Evolutionary conservation across 2,113 vertebrate genomes (phyloP).

Genomic region (Spea multiplicata): DNA sequence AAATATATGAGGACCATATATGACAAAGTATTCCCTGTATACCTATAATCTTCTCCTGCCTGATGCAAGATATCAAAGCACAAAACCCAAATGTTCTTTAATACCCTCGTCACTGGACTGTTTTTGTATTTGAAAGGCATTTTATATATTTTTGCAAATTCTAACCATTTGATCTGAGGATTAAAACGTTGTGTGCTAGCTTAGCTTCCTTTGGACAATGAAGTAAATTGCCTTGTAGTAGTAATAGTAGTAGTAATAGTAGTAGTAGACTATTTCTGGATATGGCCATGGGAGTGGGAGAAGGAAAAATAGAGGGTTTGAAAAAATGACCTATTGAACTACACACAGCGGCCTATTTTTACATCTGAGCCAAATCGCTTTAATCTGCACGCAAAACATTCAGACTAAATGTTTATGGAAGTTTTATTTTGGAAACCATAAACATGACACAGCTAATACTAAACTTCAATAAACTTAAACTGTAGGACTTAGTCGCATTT

Average conservation of each 20-base stretch:
- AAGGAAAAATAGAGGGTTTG: neutral
- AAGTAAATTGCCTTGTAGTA: neutral
- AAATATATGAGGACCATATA: slow-evolving; percentile 12
- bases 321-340: slow-evolving; percentile 19
- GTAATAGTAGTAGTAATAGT: too few relatives aligned
- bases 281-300: slow-evolving; percentile 15
- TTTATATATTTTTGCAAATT: neutral
- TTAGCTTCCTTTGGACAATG: slow-evolving; percentile 1
- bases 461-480: slow-evolving; percentile 32
- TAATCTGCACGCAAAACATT: slow-evolving; percentile 8
- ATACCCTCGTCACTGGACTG: neutral
- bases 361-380: slow-evolving; percentile 28
- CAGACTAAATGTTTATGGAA: slow-evolving; percentile 50
- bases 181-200: slow-evolving; percentile 18
- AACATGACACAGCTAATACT: slow-evolving; percentile 47
- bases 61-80: neutral
- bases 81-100: slow-evolving; percentile 12
- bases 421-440: slow-evolving; percentile 22
- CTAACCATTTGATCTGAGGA: slow-evolving; percentile 3
- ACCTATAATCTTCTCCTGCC: neutral
- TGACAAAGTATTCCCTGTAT: neutral
- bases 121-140: too few relatives aligned
- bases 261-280: slow-evolving; percentile 23
- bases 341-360: slow-evolving; percentile 42
- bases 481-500: slow-evolving; percentile 15